Base-by-base conservation (phyloP, 2,888 invertebrate species). In the Resseliella maxima region DNA sequence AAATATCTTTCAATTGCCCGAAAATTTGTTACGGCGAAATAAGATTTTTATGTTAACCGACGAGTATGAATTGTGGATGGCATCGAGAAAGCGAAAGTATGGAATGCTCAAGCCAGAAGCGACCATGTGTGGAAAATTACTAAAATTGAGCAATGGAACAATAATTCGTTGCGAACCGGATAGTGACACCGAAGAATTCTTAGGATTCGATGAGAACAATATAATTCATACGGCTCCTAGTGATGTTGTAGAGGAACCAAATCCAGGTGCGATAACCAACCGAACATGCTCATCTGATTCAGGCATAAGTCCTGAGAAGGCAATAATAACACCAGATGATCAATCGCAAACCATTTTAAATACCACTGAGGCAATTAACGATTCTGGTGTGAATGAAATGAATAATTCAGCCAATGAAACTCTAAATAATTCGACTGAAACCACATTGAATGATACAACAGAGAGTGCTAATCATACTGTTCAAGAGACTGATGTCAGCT, bases 11-110 rank as follows among this genome's bases (percentile, higher is more conserved):
- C 0, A 24, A 31, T 46, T 85, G 45, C 85, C 85, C 0, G 85
- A 85, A 85, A 85, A 85, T 27, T 18, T 85, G 24, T 31, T 85
- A 24, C 41, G 45, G 5, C 41, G 45, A 6, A 45, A 41, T 27
- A 41, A 41, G 18, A 41, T 85, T 46, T 85, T 85, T n/a, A 5
- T 5, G 1, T 31, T 85, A 18, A 85, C 85, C 0, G 85, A 85
- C 3, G 85, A 85, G 18, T 85, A 15, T 46, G 85, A 85, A 24
- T 18, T 46, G 31, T 85, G 85, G 85, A 85, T 85, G 85, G 24
- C 46, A 18, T 27, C 31, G 12, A 45, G 85, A 85, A 85, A 85
- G 27, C 85, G 85, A 24, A 85, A 85, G 41, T 38, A 27, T 45
- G 41, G 41, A 46, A 12, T 24, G 36, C 46, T 50, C 31, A 83